Percentiles rank a stretch among this genome's conserved stretches.
Conservation (phyloP, 1,140 invertebrate genomes). For the Zaprionus gabonicus region DNA sequence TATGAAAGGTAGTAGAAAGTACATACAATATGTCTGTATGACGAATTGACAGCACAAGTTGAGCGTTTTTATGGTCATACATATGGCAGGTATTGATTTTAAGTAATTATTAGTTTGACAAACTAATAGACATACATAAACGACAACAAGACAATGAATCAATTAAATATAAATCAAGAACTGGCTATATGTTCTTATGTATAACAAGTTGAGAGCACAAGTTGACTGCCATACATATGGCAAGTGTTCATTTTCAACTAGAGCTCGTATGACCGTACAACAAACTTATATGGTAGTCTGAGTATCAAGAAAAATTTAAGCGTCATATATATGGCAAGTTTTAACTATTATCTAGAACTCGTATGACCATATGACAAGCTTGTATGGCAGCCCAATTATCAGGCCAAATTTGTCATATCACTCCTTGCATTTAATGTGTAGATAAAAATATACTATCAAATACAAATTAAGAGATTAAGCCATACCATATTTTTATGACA, state of each 20-base stretch:
- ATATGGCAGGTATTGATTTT: neutral
- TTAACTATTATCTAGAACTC: neutral
- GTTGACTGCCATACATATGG: neutral
- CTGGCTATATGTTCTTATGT: neutral
- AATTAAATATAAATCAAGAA: too few relatives aligned
- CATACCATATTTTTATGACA: neutral
- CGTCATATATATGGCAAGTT: neutral
- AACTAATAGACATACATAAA: neutral
- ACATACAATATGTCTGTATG: too few relatives aligned
- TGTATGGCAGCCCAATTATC: neutral
- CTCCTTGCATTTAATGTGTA: too few relatives aligned
- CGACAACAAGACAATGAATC: too few relatives aligned
- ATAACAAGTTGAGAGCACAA: too few relatives aligned
- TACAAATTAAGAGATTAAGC: too few relatives aligned
- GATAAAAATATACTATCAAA: too few relatives aligned
- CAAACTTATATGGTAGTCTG: neutral
- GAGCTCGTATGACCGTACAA: neutral
- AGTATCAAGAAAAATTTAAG: too few relatives aligned
- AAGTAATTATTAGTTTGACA: neutral
- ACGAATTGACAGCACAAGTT: too few relatives aligned
- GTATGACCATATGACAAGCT: neutral
- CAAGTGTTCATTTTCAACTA: neutral
- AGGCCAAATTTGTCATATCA: too few relatives aligned
- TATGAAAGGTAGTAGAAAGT: too few relatives aligned
- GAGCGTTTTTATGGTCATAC: neutral